Evolutionary conservation across 2,888 invertebrate genomes (phyloP).

Genomic region (Oscheius sp.): DNA sequence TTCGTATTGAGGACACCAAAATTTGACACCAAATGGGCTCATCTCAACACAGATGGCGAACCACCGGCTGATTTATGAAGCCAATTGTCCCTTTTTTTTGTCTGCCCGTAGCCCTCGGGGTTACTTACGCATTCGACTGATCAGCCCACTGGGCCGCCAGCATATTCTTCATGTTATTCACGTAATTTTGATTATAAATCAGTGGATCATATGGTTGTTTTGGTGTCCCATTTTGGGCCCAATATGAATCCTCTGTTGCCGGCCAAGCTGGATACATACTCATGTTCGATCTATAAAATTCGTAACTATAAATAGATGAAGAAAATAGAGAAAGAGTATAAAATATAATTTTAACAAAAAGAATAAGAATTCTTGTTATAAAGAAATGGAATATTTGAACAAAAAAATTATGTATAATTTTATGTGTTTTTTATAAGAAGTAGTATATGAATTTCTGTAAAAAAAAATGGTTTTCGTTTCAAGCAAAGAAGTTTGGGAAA

Average conservation of each 20-base stretch:
- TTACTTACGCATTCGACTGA: constrained; percentile 51
- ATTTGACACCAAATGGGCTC: constrained; percentile 27
- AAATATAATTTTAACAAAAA: too few relatives aligned
- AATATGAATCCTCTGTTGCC: constrained; percentile 32
- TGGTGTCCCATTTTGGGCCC: constrained; percentile 24
- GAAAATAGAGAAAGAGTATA: background rate
- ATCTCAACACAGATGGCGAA: constrained; percentile 10
- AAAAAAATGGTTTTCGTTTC: too few relatives aligned
- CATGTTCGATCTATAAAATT: constrained; percentile 29
- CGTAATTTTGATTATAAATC: constrained; percentile 58
- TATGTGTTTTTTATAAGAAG: too few relatives aligned
- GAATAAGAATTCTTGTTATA: too few relatives aligned
- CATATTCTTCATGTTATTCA: constrained; percentile 67
- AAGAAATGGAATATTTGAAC: too few relatives aligned
- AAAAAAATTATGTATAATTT: too few relatives aligned
- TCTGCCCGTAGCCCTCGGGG: background rate
- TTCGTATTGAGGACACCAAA: constrained; percentile 8
- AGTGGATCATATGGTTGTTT: constrained; percentile 28
- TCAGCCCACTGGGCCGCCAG: constrained; percentile 66
- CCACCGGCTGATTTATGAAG: constrained; percentile 16
- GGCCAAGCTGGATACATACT: constrained; percentile 47
- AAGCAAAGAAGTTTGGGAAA: too few relatives aligned
- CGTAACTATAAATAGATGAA: too few relatives aligned
- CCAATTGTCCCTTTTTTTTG: constrained; percentile 1
- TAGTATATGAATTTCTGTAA: too few relatives aligned